These are phyloP conservation scores for Gasterosteus aculeatus DNA, from an alignment of 2,113 vertebrate genomes.

Conservation along the genomic window DNA sequence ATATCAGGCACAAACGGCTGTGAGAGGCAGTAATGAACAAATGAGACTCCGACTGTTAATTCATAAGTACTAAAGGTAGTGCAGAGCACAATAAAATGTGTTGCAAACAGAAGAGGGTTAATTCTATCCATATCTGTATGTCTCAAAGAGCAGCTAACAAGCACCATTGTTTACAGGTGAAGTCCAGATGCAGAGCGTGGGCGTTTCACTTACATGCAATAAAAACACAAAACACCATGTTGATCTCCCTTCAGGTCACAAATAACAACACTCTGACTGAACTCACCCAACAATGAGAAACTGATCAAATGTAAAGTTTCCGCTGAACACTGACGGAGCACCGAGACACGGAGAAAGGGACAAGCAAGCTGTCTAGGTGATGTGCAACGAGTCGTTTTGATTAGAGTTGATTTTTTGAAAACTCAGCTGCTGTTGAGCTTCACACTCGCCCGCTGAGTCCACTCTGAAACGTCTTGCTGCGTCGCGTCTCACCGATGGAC, in stretches of 20 bases:
- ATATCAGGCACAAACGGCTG: constrained; percentile 11
- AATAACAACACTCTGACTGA: constrained; percentile 31
- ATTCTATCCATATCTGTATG: not conserved
- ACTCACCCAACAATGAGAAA: not conserved
- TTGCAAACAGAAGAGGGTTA: not conserved
- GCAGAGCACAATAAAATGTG: not conserved
- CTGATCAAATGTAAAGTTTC: not conserved
- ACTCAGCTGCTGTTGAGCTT: not conserved
- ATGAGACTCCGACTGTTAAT: not conserved
- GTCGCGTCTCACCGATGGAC: no score
- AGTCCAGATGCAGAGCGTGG: not conserved
- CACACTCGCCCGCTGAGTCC: no score
- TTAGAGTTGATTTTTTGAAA: not conserved
- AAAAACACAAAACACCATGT: constrained; percentile 18
- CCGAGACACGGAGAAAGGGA: not conserved
- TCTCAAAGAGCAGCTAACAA: not conserved
- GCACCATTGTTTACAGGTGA: not conserved
- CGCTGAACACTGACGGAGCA: no score
- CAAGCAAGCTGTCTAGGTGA: not conserved
- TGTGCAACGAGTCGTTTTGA: not conserved
- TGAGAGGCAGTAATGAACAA: not conserved
- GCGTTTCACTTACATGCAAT: constrained; percentile 41
- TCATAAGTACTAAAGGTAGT: not conserved
- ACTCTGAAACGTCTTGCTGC: no score
- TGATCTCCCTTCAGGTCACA: constrained; percentile 10